These are phyloP conservation scores for Orthosia cruda DNA, from an alignment of 2,888 invertebrate genomes.

Conservation along the genomic window DNA sequence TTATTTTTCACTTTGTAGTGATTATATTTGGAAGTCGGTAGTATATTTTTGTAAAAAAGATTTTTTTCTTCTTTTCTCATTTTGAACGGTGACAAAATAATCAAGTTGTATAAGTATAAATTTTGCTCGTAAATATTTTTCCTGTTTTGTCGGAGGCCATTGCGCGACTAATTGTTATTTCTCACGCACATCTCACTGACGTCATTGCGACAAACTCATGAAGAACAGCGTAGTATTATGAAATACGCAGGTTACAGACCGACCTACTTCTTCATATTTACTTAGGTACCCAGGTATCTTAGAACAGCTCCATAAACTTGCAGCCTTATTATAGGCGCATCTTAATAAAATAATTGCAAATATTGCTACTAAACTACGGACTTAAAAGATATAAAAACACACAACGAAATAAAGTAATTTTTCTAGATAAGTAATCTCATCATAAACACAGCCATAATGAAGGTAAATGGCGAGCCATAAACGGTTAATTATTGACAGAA, in stretches of 20 bases:
- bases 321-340: too few species aligned
- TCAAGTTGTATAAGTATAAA: too few species aligned
- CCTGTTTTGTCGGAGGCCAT: neutral
- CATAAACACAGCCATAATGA: slow-evolving; percentile 9
- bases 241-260: neutral
- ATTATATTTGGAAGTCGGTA: too few species aligned
- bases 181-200: slow-evolving; percentile 26
- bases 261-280: neutral
- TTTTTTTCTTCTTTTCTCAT: too few species aligned
- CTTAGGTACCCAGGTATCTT: too few species aligned
- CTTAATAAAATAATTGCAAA: neutral
- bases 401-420: neutral
- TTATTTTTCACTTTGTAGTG: too few species aligned
- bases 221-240: slow-evolving; percentile 15
- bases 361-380: neutral
- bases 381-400: neutral
- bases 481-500: slow-evolving; percentile 14
- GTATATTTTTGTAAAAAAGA: too few species aligned
- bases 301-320: too few species aligned
- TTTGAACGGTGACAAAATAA: too few species aligned
- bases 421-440: neutral
- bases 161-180: slow-evolving; percentile 27
- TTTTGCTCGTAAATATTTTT: slow-evolving; percentile 2
- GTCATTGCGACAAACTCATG: slow-evolving; percentile 9
- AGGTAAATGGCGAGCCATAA: neutral